Evolutionary conservation across 1,140 invertebrate genomes (phyloP).

Genomic region (Magallana angulata): DNA sequence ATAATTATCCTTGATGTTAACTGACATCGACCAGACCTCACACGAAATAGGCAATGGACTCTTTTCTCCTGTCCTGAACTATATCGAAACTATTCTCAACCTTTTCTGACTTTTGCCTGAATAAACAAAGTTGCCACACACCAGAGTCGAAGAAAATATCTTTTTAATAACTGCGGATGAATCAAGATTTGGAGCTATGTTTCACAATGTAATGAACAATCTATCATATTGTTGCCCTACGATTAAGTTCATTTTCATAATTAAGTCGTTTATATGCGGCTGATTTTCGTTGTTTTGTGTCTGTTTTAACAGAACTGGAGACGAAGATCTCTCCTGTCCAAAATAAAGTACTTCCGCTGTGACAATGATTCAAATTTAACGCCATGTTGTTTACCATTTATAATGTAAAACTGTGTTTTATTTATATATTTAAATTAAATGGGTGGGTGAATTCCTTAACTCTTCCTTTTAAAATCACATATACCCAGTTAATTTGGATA

Average conservation of each 20-base stretch:
- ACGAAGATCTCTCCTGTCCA: neutral
- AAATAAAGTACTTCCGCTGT: neutral
- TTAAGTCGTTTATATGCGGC: neutral
- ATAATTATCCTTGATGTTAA: neutral
- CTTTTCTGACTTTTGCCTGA: too few relatives aligned
- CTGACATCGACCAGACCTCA: neutral
- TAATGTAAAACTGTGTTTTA: too few relatives aligned
- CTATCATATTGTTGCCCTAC: neutral
- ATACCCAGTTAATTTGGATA: too few relatives aligned
- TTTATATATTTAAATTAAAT: too few relatives aligned
- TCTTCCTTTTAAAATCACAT: too few relatives aligned
- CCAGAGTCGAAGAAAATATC: too few relatives aligned
- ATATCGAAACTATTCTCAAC: too few relatives aligned
- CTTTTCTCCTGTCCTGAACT: neutral
- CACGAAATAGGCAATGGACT: neutral
- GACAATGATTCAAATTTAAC: neutral
- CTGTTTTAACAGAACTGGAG: neutral
- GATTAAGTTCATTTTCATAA: constrained; percentile 7
- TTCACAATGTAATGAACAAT: neutral
- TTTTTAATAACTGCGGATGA: neutral
- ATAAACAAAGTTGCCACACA: too few relatives aligned
- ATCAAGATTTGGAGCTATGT: neutral
- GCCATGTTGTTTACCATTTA: too few relatives aligned
- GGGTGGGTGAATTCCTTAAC: too few relatives aligned
- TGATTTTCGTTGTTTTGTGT: neutral